phyloP scores from a whole-genome alignment of 2,113 vertebrate species.

The Albula glossodonta region DNA sequence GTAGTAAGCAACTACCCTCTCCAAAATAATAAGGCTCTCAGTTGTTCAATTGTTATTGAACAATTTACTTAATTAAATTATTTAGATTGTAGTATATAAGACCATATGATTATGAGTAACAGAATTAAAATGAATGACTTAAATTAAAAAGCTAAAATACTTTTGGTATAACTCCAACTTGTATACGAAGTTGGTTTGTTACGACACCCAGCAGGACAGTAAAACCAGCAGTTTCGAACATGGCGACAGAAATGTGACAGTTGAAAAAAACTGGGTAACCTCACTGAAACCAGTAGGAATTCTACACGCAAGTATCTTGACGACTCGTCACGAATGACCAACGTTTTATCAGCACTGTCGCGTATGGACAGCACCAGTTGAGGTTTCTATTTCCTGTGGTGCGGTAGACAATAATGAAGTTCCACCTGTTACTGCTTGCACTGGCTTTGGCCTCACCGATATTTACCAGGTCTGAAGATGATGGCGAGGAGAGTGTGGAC shows the following conservation, averaged over 20 bases:
- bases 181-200: no score
- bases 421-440: slow-evolving; percentile 22
- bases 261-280: neutral
- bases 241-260: neutral
- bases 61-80: no score
- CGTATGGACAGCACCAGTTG: neutral
- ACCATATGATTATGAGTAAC: no score
- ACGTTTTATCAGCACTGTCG: neutral
- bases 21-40: no score
- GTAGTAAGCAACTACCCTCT: no score
- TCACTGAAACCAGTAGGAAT: slow-evolving; percentile 41
- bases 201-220: no score
- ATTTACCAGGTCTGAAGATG: slow-evolving; percentile 3
- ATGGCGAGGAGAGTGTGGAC: slow-evolving; percentile 28
- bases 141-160: no score
- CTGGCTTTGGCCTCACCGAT: slow-evolving; percentile 17
- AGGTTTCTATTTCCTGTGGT: neutral
- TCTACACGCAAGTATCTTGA: slow-evolving; percentile 29
- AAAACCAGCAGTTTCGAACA: no score
- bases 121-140: no score
- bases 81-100: no score
- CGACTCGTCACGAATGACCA: slow-evolving; percentile 23
- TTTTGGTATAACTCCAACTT: no score
- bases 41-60: no score
- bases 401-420: slow-evolving; percentile 22